phyloP scores from a whole-genome alignment of 2,797 vertebrate genomes.

The Catamblyrhynchus diadema region DNA sequence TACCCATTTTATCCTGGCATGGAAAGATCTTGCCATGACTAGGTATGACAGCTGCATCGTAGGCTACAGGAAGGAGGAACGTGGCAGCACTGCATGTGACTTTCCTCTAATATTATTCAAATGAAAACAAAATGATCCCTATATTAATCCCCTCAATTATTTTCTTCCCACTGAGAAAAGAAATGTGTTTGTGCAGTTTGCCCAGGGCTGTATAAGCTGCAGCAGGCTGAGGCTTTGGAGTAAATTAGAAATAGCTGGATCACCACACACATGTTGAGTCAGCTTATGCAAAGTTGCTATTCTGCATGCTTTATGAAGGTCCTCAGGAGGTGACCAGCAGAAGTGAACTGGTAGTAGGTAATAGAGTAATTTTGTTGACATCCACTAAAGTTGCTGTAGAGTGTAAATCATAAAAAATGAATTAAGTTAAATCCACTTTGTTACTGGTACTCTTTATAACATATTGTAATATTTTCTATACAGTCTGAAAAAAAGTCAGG shows the following conservation, averaged over 20 bases:
- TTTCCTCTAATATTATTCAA: background rate
- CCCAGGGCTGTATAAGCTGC: background rate
- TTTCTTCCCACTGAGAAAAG: background rate
- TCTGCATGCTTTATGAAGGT: background rate
- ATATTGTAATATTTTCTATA: background rate
- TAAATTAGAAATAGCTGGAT: background rate
- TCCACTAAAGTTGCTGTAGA: background rate
- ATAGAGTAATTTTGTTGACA: background rate
- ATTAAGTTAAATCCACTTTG: background rate
- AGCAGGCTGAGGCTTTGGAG: background rate
- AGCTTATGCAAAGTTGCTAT: background rate
- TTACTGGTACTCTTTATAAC: background rate
- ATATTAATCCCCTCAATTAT: background rate
- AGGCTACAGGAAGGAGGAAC: slow-evolving; percentile 1
- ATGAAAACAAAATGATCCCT: background rate
- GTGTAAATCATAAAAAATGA: background rate
- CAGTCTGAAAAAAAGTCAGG: background rate
- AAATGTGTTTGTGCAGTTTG: background rate
- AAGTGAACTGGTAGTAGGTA: background rate
- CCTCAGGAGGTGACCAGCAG: background rate
- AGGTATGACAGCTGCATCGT: slow-evolving; percentile 44
- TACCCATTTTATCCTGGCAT: slow-evolving; percentile 29
- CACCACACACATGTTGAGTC: background rate
- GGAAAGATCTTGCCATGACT: slow-evolving; percentile 8
- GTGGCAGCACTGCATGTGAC: background rate